These are phyloP conservation scores for Synanthedon formicaeformis DNA, from an alignment of 2,888 invertebrate species.

Conservation along the genomic window DNA sequence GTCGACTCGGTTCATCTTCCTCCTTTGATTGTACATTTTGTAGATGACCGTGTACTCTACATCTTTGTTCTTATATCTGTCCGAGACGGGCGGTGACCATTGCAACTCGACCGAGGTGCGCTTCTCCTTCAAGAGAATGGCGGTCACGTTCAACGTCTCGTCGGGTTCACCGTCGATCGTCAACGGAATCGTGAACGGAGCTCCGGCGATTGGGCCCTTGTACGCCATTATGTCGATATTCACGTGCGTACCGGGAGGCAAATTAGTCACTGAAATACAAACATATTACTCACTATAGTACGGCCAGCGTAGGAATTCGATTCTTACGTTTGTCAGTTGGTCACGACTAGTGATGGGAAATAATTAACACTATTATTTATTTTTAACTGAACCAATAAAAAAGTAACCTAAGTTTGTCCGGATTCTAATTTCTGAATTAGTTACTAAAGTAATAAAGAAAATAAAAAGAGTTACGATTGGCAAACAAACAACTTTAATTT, in stretches of 20 bases:
- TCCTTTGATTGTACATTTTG: conserved; percentile 29
- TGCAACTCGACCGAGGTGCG: conserved; percentile 74
- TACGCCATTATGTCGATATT: conserved; percentile 73
- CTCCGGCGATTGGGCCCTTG: conserved; percentile 70
- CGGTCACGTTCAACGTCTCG: conserved; percentile 63
- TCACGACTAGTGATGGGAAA: too few species aligned
- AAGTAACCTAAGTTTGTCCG: too few species aligned
- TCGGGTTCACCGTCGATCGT: conserved; percentile 60
- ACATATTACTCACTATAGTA: not conserved
- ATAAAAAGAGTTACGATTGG: too few species aligned
- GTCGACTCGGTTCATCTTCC: conserved; percentile 12
- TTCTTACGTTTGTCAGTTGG: too few species aligned
- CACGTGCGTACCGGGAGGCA: conserved; percentile 63
- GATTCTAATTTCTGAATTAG: too few species aligned
- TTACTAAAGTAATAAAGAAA: too few species aligned
- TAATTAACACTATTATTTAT: too few species aligned
- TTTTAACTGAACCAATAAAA: too few species aligned
- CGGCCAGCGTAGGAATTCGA: too few species aligned
- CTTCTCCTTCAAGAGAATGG: conserved; percentile 60
- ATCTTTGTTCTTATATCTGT: conserved; percentile 49
- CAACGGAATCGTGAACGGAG: conserved; percentile 52
- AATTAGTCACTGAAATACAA: conserved; percentile 51
- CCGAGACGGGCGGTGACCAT: conserved; percentile 75
- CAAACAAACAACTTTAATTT: too few species aligned
- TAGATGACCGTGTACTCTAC: conserved; percentile 80